Percentiles rank a stretch among this genome's conserved stretches.
Evolutionary conservation across 2,888 invertebrate genomes (phyloP).

Genomic region (Physocephala rufipes): DNA sequence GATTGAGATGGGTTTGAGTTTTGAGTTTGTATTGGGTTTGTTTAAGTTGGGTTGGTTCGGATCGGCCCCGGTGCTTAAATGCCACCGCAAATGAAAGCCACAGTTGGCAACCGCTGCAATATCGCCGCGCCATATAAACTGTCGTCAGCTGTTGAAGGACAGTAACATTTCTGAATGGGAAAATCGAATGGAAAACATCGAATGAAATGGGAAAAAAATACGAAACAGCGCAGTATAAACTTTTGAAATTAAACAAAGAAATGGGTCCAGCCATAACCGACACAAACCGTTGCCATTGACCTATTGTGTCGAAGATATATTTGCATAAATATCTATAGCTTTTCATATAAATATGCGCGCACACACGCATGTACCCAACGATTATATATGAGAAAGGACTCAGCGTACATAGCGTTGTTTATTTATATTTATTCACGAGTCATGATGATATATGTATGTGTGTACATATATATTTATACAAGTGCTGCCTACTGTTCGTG

Average conservation of each 20-base stretch:
- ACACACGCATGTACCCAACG: neutral
- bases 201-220: neutral
- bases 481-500: too few relatives aligned
- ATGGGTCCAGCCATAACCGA: neutral
- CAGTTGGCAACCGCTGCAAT: constrained; percentile 33
- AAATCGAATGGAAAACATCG: neutral
- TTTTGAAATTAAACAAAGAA: neutral
- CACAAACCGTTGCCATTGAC: constrained; percentile 1
- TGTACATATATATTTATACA: too few relatives aligned
- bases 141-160: neutral
- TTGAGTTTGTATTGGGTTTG: too few relatives aligned
- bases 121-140: constrained; percentile 22
- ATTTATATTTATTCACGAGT: neutral
- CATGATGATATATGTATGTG: neutral
- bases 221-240: neutral
- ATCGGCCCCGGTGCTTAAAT: constrained; percentile 39
- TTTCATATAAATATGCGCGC: neutral
- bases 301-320: constrained; percentile 16
- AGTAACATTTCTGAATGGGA: neutral
- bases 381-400: constrained; percentile 2
- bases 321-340: neutral
- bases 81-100: constrained; percentile 43
- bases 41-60: too few relatives aligned
- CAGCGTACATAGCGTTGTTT: too few relatives aligned
- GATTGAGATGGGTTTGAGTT: too few relatives aligned